Base-by-base conservation (phyloP, 2,888 invertebrate genomes). In the Iselma pallidipennis region DNA sequence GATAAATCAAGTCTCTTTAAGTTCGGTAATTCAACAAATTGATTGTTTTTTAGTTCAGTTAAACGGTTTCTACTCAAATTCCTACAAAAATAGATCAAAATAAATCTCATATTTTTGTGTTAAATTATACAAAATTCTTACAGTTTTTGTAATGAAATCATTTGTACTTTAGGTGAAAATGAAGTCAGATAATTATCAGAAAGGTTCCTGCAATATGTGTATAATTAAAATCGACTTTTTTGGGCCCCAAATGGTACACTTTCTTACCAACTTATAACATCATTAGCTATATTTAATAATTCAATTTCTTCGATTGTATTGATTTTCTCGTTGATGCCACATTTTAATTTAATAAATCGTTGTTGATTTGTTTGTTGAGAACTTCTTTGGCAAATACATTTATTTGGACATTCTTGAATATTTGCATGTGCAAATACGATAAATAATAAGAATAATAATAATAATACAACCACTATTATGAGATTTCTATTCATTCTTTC, bases 51-150 rank as follows among this genome's bases (percentile, higher is more conserved):
- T 72, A 95, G 87, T 16, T 85, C 81, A 49, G 87, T 85, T 75
- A 95, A 90, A 71, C 89, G 86, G 79, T 95, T 95, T 75, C 87
- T 88, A 76, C 91, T 92, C 55, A 95, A 83, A 81, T 95, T 92
- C 74, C 92, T 91, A 82, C 45, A 83, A 83, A 80, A 74, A 25
- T 50, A 29, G 12, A 33, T 6, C 14, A 31, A 53, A 31, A n/a
- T 53, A 53, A n/a, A 28, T 26, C n/a, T 52, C 14, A 50, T 48
- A 55, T 9, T 12, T 7, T 21, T 4, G 12, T 16, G 6, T 3
- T 3, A 19, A 50, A 50, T 4, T 49, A 37, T 21, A 23, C 19
- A 49, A 33, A 57, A 60, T 72, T 85, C 89, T 88, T 82, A 91
- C 91, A 91, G 77, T 83, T 89, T 89, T 75, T 90, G 89, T 73